Evolutionary conservation across 2,113 vertebrate species (phyloP), one percentile per base, ranked within the genome.

Genomic region (Stegostoma tigrinum): DNA sequence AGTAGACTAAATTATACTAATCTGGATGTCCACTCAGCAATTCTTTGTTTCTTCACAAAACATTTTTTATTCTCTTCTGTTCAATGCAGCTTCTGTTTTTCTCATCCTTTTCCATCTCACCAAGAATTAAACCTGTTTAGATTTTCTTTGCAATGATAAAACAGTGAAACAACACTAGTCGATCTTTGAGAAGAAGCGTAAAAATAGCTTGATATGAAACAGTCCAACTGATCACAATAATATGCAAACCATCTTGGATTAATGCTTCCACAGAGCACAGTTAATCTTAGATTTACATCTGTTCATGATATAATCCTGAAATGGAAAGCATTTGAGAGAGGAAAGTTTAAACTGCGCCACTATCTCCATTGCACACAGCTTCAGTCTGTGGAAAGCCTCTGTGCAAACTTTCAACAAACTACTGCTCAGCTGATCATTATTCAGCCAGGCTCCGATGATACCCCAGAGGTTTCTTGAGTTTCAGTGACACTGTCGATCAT

Each of bases 211-310:
- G 4, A 61, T 7, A 24, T 64, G 64, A 64, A 93, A 93, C 64
- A 70, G 64, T 38, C 91, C 19, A 45, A 42, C n/a, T 68, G n/a
- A 45, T 45, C 61, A 97, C 97, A 97, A 97, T 96, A 96, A 97
- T 97, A 97, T 97, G 97, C 97, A 97, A 96, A 96, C 96, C 96
- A 96, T 96, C 96, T 97, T 87, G 96, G 97, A 98, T 98, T 97
- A 97, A 98, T 97, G 97, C 97, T 98, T 98, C 98, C 97, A 97
- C 97, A 97, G 97, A 98, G 97, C 96, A 97, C 96, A 96, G 97
- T 98, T 98, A 97, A 97, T 97, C 96, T 97, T 97, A 97, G 97
- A 97, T 97, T 96, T 97, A 97, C 98, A 98, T 98, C 98, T 98
- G 97, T 97, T 97, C 97, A 2, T 97, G 97, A 98, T 98, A 97